These are phyloP conservation scores for Ephialtes manifestator DNA, from an alignment of 2,888 invertebrate genomes.

Conservation along the genomic window DNA sequence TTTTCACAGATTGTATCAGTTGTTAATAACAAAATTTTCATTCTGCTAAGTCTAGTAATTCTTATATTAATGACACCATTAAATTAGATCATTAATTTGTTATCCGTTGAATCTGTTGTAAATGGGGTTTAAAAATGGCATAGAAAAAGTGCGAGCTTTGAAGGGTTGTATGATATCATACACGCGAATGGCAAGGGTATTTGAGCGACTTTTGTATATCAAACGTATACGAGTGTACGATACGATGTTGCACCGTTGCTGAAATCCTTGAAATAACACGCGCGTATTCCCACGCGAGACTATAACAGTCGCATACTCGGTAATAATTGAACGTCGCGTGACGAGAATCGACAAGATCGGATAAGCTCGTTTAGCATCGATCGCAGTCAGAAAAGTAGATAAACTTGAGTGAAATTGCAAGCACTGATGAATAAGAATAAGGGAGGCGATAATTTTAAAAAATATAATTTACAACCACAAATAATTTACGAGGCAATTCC, in stretches of 20 bases:
- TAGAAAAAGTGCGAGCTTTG: background rate
- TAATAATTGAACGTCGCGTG: constrained; percentile 64
- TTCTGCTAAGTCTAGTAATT: background rate
- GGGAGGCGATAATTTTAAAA: background rate
- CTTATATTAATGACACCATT: background rate
- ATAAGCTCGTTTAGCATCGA: constrained; percentile 58
- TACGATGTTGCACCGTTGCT: constrained; percentile 9
- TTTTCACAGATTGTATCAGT: too few species aligned
- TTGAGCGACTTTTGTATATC: constrained; percentile 27
- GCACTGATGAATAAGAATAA: background rate
- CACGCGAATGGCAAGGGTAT: constrained; percentile 50
- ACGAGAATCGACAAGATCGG: constrained; percentile 42
- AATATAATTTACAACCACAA: constrained; percentile 7
- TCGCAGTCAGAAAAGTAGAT: constrained; percentile 1
- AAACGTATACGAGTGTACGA: background rate
- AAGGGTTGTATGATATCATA: constrained; percentile 4
- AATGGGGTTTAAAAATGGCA: constrained; percentile 10
- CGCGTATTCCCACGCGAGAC: constrained; percentile 53
- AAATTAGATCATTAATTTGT: background rate
- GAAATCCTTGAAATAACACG: constrained; percentile 63
- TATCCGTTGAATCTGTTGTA: constrained; percentile 10
- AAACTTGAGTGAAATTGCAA: constrained; percentile 27
- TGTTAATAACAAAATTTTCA: too few species aligned
- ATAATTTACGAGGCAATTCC: background rate
- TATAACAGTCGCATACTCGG: constrained; percentile 32